phyloP scores from a whole-genome alignment of 1,140 invertebrate genomes.

The Lanistes nyassanus region DNA sequence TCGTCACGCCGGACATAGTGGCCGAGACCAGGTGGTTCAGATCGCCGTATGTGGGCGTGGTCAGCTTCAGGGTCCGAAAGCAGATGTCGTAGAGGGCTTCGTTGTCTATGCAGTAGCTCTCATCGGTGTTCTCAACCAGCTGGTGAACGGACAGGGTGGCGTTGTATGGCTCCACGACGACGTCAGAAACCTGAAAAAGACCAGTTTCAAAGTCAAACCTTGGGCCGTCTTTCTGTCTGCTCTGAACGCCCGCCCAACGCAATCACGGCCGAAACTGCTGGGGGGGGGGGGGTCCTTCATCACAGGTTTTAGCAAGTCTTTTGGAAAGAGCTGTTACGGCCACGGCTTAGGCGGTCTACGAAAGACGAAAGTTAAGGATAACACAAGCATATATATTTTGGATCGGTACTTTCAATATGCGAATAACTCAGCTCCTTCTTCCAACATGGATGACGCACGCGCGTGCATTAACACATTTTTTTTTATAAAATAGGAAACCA shows the following conservation, averaged over 20 bases:
- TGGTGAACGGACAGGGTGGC: constrained; percentile 79
- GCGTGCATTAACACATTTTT: neutral
- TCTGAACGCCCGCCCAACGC: too few relatives aligned
- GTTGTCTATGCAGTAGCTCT: constrained; percentile 73
- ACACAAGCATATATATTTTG: neutral
- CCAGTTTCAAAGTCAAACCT: too few relatives aligned
- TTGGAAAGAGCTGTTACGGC: too few relatives aligned
- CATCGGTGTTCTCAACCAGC: constrained; percentile 80
- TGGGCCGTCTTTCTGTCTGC: too few relatives aligned
- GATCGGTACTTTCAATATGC: neutral
- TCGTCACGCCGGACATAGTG: constrained; percentile 81
- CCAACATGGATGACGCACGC: neutral
- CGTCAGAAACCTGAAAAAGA: constrained; percentile 69
- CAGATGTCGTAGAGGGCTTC: constrained; percentile 94
- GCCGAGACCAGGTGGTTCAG: constrained; percentile 72
- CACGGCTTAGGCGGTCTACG: too few relatives aligned
- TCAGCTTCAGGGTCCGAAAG: constrained; percentile 89
- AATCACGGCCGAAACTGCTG: too few relatives aligned
- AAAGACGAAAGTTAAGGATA: too few relatives aligned
- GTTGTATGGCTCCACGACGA: constrained; percentile 73
- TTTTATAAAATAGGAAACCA: neutral
- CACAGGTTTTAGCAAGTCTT: too few relatives aligned
- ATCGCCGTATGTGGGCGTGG: constrained; percentile 73
- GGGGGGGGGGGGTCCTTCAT: too few relatives aligned
- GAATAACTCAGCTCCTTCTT: neutral